Base-by-base conservation (phyloP, 35 echinoderm and acorn worm species). In the Apostichopus californicus region DNA sequence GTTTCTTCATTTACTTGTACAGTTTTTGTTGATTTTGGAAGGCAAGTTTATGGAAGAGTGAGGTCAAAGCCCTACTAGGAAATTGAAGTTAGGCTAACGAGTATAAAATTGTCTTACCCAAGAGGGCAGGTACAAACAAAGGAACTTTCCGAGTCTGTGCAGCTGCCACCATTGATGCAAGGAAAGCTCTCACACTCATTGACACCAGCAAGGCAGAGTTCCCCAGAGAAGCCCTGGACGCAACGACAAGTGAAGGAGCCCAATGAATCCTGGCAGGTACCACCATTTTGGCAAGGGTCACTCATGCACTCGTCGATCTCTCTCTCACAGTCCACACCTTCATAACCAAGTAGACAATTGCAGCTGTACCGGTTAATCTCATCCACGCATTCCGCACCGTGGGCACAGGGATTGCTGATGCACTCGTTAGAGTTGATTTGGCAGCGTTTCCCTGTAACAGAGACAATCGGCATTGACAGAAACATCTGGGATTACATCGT, bases 161-260 rank as follows among this genome's bases (percentile, higher is more conserved):
- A 95, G 6, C 91, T 93, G 54, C 91, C 91, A 57, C 81, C 77
- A 54, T 93, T 92, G 18, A 59, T 9, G 75, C 94, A 95, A 0
- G 94, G 94, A 24, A 54, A 79, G 12, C 56, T 93, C 14, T 66
- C 57, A 63, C 94, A 95, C 80, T 95, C 94, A 73, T 95, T 75
- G 12, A 82, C 70, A 11, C 83, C 86, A 6, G 70, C 64, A 25
- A 90, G 91, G 23, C 94, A 95, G 22, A 77, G 17, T 20, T 71
- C 26, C 13, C 93, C 93, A 10, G 66, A 56, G 73, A 56, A 94
- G 5, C 93, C 93, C 52, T 94, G 89, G 22, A n/a, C 22, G 77
- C 93, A 94, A 24, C 59, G 14, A n/a, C 93, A 94, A 8, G 2
- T 20, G 80, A 90, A 94, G 8, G 68, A 65, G 58, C 79, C 34